phyloP scores from a whole-genome alignment of 30 jellyfish, hydroid and myxozoan species.

The Pseudorhiza aurosa region DNA sequence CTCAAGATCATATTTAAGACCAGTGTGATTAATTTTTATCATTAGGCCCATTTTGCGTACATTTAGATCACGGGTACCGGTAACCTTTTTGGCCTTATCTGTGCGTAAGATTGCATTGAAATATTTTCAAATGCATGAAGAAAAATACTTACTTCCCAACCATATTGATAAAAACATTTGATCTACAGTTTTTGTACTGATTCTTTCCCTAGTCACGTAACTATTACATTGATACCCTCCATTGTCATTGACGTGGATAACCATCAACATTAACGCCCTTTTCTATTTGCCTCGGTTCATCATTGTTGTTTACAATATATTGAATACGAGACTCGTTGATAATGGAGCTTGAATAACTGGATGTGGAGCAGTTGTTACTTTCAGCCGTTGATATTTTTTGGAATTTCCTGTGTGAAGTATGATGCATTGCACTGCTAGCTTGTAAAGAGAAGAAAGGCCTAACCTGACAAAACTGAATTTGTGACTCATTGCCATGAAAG shows the following conservation, averaged over 20 bases:
- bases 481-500: too few relatives aligned
- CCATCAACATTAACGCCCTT: neutral
- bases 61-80: neutral
- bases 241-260: constrained; percentile 4
- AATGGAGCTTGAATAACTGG: neutral
- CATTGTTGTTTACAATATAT: neutral
- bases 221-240: too few relatives aligned
- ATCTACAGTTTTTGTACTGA: too few relatives aligned
- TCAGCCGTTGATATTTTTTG: too few relatives aligned
- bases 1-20: too few relatives aligned
- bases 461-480: too few relatives aligned
- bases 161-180: neutral
- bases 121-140: neutral
- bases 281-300: constrained; percentile 6
- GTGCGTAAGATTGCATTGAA: neutral
- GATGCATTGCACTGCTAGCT: too few relatives aligned
- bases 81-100: neutral
- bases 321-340: neutral
- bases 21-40: too few relatives aligned
- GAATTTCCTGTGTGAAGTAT: too few relatives aligned
- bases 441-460: too few relatives aligned
- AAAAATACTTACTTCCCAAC: constrained; percentile 26
- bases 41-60: constrained; percentile 21
- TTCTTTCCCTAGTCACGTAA: too few relatives aligned
- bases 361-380: too few relatives aligned